Conservation (phyloP, 2,888 invertebrate genomes). For the Rotaria magnacalcarata region DNA sequence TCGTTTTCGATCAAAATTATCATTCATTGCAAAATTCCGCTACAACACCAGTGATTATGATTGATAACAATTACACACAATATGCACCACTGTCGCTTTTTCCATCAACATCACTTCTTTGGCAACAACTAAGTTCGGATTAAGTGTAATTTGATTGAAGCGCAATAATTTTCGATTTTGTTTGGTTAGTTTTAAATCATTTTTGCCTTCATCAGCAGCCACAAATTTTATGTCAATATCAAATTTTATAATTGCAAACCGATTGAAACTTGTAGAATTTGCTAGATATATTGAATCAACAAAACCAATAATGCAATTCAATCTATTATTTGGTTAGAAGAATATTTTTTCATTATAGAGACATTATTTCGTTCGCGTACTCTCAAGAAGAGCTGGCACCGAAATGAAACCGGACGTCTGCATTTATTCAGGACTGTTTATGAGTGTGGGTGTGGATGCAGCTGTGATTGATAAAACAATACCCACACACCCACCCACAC, state of each 20-base stretch:
- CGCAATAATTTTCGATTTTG: no score
- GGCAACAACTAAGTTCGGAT: neutral
- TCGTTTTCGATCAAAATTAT: neutral
- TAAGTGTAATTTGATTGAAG: neutral
- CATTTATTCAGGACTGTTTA: no score
- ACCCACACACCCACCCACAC: no score
- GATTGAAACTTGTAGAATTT: constrained; percentile 90
- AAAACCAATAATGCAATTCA: no score
- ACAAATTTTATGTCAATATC: neutral
- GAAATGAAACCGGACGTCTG: no score
- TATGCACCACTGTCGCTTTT: neutral
- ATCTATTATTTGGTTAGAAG: no score
- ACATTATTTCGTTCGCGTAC: no score
- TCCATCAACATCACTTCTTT: neutral
- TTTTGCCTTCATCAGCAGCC: neutral
- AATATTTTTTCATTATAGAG: no score
- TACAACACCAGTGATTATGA: neutral
- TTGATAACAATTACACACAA: neutral
- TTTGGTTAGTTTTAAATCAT: constrained; percentile 1
- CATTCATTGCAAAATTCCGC: no score
- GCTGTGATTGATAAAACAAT: no score
- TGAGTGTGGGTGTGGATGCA: no score
- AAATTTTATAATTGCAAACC: constrained; percentile 38
- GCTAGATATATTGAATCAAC: constrained; percentile 93
- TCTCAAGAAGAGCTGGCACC: no score